Conservation (phyloP, 2,113 vertebrate genomes). For the Ondatra zibethicus region DNA sequence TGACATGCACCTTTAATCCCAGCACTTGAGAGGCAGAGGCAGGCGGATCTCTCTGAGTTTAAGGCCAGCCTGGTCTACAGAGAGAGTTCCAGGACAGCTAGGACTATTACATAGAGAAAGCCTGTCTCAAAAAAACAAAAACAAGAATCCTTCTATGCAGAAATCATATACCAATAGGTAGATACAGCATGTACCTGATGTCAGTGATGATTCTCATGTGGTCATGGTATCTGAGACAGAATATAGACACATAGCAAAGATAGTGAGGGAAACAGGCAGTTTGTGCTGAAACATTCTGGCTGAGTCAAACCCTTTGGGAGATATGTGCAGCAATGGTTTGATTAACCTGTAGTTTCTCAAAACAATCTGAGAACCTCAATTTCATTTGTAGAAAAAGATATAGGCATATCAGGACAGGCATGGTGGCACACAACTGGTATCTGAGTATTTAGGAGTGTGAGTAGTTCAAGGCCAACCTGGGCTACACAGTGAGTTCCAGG, state of each 20-base stretch:
- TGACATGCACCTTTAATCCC: too few relatives aligned
- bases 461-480: background rate
- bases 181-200: background rate
- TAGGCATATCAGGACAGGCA: background rate
- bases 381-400: background rate
- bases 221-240: background rate
- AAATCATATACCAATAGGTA: background rate
- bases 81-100: too few relatives aligned
- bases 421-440: background rate
- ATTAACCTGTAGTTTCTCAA: background rate
- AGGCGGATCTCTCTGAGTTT: too few relatives aligned
- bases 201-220: background rate
- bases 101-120: too few relatives aligned
- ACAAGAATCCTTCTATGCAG: too few relatives aligned
- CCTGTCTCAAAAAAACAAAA: too few relatives aligned
- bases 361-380: background rate
- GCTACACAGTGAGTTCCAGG: background rate
- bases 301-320: background rate
- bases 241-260: background rate
- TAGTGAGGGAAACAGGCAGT: background rate
- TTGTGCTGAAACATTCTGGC: background rate
- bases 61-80: too few relatives aligned
- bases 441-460: background rate
- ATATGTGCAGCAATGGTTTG: background rate
- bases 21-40: too few relatives aligned